Conservation (phyloP, 1,140 invertebrate genomes). For the Drosophila pectinifera region DNA sequence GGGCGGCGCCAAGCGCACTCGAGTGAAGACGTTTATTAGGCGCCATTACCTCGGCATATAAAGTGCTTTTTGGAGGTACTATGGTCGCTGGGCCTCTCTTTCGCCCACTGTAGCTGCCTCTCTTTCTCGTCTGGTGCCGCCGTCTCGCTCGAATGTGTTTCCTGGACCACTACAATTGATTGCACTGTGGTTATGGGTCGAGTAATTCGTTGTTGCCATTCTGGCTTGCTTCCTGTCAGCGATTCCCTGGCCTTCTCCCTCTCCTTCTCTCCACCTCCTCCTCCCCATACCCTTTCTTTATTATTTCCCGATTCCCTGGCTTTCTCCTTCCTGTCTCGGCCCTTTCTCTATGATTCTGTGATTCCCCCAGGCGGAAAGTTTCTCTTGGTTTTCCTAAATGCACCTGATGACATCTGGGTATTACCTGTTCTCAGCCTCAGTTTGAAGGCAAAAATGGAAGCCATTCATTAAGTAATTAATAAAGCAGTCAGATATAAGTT, state of each 20-base stretch:
- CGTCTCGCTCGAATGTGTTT: conserved; percentile 38
- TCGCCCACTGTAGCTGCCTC: not conserved
- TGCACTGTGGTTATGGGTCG: conserved; percentile 74
- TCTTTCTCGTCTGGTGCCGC: not conserved
- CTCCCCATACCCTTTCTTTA: not conserved
- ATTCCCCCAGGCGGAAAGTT: conserved; percentile 48
- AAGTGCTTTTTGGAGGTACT: conserved; percentile 68
- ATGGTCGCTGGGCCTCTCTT: conserved; percentile 3
- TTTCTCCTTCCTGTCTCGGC: not conserved
- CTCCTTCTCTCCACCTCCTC: not conserved
- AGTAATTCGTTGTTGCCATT: conserved; percentile 64
- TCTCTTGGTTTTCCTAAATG: conserved; percentile 33
- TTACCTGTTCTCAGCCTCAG: conserved; percentile 2
- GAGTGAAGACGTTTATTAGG: conserved; percentile 79
- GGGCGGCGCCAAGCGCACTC: conserved; percentile 50
- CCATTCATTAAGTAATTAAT: conserved; percentile 3
- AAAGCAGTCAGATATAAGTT: not conserved
- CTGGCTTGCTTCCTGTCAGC: conserved; percentile 45
- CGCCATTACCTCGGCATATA: conserved; percentile 78
- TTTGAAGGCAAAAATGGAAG: not conserved
- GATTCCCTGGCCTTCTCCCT: conserved; percentile 14
- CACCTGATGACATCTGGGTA: conserved; percentile 34
- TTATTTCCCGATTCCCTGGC: conserved; percentile 15
- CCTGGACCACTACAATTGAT: conserved; percentile 75
- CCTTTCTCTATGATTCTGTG: conserved; percentile 12